Percentiles rank a stretch among this genome's conserved stretches.
phyloP scores from a whole-genome alignment of 2,797 vertebrate species.

The Propithecus perrieri region DNA sequence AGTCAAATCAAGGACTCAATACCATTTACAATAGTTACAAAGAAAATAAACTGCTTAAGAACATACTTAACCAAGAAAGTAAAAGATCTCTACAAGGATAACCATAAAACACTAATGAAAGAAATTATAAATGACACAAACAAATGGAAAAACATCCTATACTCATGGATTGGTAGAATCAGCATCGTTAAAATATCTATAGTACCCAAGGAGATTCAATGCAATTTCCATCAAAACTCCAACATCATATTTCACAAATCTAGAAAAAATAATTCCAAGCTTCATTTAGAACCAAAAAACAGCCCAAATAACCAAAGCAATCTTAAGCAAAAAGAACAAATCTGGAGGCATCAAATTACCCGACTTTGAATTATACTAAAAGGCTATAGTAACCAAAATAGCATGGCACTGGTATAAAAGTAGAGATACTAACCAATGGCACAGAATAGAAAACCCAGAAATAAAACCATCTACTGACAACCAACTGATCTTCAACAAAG shows the following conservation, averaged over 20 bases:
- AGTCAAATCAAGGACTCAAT: neutral
- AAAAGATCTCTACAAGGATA: neutral
- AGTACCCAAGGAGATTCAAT: neutral
- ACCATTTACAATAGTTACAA: neutral
- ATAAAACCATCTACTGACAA: neutral
- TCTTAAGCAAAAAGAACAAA: neutral
- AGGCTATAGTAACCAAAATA: neutral
- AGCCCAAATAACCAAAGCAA: neutral
- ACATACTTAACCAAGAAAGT: neutral
- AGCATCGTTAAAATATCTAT: neutral
- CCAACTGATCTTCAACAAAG: too few species aligned
- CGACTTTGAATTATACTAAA: neutral
- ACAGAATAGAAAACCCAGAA: neutral
- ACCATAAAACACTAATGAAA: neutral
- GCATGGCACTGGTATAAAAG: neutral
- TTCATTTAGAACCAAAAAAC: neutral
- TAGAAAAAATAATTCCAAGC: neutral
- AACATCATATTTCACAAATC: neutral
- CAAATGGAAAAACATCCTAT: neutral
- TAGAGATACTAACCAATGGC: neutral
- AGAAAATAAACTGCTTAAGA: neutral
- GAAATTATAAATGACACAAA: neutral
- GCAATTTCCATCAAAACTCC: neutral
- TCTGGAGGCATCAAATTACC: neutral
- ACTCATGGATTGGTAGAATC: neutral